Evolutionary conservation across 1,140 invertebrate species (phyloP).

Genomic region (Ptiloglossa arizonensis): DNA sequence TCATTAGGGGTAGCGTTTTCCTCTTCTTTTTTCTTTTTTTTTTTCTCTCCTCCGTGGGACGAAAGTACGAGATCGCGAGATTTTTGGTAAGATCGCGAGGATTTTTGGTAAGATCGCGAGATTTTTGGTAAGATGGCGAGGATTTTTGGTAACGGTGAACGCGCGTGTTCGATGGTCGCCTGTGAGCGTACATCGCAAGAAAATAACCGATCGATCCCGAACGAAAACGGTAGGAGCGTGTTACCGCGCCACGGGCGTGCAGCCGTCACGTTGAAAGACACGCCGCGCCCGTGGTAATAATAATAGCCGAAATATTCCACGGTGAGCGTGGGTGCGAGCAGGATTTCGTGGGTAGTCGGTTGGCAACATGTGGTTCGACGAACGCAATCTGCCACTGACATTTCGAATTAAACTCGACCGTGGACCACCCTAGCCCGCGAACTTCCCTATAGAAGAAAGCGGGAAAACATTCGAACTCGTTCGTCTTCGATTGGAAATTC

Average conservation of each 20-base stretch:
- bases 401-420: slow-evolving; percentile 59
- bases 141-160: too few relatives aligned
- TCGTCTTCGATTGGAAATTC: too few relatives aligned
- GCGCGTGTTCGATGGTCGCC: too few relatives aligned
- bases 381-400: slow-evolving; percentile 77
- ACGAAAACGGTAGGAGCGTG: slow-evolving; percentile 27
- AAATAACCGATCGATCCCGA: slow-evolving; percentile 26
- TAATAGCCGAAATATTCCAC: slow-evolving; percentile 61
- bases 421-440: slow-evolving; percentile 37
- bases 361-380: slow-evolving; percentile 72
- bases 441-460: not conserved
- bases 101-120: too few relatives aligned
- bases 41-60: too few relatives aligned
- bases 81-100: too few relatives aligned
- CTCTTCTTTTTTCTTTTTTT: too few relatives aligned
- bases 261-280: slow-evolving; percentile 43
- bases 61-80: too few relatives aligned
- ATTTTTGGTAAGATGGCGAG: too few relatives aligned
- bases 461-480: too few relatives aligned
- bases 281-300: slow-evolving; percentile 45
- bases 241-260: slow-evolving; percentile 13
- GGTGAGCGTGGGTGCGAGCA: slow-evolving; percentile 41
- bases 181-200: not conserved
- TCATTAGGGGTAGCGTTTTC: too few relatives aligned
- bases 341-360: slow-evolving; percentile 58